phyloP scores from a whole-genome alignment of 2,888 invertebrate genomes.

The Melieria crassipennis region DNA sequence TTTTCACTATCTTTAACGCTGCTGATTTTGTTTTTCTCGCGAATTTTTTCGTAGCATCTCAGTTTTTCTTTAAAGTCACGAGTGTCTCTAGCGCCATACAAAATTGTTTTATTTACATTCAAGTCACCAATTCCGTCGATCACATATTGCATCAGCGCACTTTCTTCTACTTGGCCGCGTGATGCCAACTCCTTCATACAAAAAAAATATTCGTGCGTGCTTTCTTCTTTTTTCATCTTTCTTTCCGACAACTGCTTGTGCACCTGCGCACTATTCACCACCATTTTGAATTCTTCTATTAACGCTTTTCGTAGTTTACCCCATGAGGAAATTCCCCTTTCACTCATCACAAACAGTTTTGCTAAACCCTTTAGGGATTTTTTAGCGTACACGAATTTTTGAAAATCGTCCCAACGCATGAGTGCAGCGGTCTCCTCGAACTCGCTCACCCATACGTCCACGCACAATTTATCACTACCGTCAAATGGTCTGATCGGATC shows the following conservation, averaged over 20 bases:
- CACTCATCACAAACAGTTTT: constrained; percentile 20
- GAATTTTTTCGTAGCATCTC: constrained; percentile 12
- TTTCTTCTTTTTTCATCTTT: constrained; percentile 1
- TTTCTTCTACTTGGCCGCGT: constrained; percentile 1
- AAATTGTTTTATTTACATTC: constrained; percentile 9
- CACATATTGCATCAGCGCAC: constrained; percentile 5
- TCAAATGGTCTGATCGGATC: constrained; percentile 35
- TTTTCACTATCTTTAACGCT: too few relatives aligned
- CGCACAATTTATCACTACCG: constrained; percentile 25
- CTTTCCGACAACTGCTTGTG: constrained; percentile 20
- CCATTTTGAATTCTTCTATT: constrained; percentile 33
- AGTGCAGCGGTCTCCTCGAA: constrained; percentile 34
- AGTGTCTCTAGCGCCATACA: constrained; percentile 6
- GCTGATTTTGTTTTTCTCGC: background rate
- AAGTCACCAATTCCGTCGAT: constrained; percentile 8
- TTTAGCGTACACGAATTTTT: constrained; percentile 35
- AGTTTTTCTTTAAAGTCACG: background rate
- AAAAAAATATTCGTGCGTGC: constrained; percentile 9
- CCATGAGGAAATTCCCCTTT: constrained; percentile 23
- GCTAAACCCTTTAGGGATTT: constrained; percentile 19
- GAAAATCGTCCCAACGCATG: constrained; percentile 38
- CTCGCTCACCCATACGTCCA: constrained; percentile 28
- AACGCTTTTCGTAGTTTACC: constrained; percentile 17
- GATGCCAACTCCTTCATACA: constrained; percentile 12
- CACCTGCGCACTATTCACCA: constrained; percentile 27